Evolutionary conservation across 1,140 invertebrate species (phyloP), one percentile per base, ranked within the genome.

Genomic region (Theocolax elegans): DNA sequence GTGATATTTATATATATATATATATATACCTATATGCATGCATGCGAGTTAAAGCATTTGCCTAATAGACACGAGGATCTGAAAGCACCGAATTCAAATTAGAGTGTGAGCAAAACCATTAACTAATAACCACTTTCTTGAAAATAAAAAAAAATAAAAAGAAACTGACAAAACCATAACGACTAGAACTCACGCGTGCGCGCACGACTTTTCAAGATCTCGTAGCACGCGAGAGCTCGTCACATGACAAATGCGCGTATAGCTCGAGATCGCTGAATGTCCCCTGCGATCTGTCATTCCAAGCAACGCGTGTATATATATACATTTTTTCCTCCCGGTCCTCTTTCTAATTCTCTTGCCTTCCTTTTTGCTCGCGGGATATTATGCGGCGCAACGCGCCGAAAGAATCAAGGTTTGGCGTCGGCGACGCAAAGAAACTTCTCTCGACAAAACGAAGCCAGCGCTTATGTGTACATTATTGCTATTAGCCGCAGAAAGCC

Each of bases 401-500:
- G 13, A 56, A 17, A 35, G 15, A 19, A 31, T 40, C 23, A 48
- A 25, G 21, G n/a, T n/a, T n/a, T n/a, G n/a, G n/a, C n/a, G n/a
- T n/a, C n/a, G n/a, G n/a, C n/a, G n/a, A n/a, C n/a, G n/a, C n/a
- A n/a, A n/a, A n/a, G n/a, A n/a, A n/a, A n/a, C n/a, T n/a, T n/a
- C n/a, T n/a, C n/a, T n/a, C 29, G 49, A 46, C 27, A 2, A 51
- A 25, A 29, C 53, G 53, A 27, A 7, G 54, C 31, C 17, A 17
- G 77, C 74, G 75, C 74, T 73, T 70, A 72, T 73, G 69, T 79
- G 59, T 70, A 82, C 78, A 77, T 83, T 82, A 81, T 81, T 83
- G 79, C 78, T 76, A 82, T 84, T 83, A 80, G 79, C 75, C 75
- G 75, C 74, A 75, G 76, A 74, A 69, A 67, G 76, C 10, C 10